Conservation (phyloP, 2,888 invertebrate genomes). For the Thalpophila matura region DNA sequence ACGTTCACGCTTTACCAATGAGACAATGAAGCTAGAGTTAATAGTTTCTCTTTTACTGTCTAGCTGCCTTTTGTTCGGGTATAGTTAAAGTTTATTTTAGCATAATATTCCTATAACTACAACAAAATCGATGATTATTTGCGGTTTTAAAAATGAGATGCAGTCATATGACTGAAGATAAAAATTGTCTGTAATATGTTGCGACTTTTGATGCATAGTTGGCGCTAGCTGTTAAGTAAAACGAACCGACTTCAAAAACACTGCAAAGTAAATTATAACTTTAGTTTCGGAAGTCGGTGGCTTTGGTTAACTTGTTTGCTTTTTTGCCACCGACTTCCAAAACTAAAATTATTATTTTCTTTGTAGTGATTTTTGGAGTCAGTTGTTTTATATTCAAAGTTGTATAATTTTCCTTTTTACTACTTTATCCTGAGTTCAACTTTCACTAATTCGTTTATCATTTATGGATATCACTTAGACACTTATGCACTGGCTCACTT, state of each 20-base stretch:
- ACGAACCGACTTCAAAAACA: neutral
- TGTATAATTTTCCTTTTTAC: too few relatives aligned
- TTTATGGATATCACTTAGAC: too few relatives aligned
- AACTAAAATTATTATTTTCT: too few relatives aligned
- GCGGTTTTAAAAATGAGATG: conserved; percentile 6
- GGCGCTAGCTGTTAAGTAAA: neutral
- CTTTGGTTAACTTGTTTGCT: too few relatives aligned
- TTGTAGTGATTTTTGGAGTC: too few relatives aligned
- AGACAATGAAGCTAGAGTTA: conserved; percentile 64
- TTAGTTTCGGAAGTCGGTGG: too few relatives aligned
- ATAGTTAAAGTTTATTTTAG: conserved; percentile 16
- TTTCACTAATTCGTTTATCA: too few relatives aligned
- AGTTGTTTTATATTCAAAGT: too few relatives aligned
- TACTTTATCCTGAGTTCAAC: too few relatives aligned
- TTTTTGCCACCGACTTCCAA: too few relatives aligned
- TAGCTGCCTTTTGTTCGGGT: conserved; percentile 48
- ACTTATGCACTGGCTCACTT: too few relatives aligned
- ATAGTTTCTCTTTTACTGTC: conserved; percentile 65
- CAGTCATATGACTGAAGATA: conserved; percentile 16
- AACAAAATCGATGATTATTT: conserved; percentile 3
- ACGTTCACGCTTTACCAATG: conserved; percentile 34
- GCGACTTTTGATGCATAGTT: neutral
- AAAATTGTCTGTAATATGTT: neutral
- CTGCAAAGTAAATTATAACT: too few relatives aligned
- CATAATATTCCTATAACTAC: conserved; percentile 24